phyloP scores from a whole-genome alignment of 1,140 invertebrate genomes.

The Dinothrombium tinctorium region DNA sequence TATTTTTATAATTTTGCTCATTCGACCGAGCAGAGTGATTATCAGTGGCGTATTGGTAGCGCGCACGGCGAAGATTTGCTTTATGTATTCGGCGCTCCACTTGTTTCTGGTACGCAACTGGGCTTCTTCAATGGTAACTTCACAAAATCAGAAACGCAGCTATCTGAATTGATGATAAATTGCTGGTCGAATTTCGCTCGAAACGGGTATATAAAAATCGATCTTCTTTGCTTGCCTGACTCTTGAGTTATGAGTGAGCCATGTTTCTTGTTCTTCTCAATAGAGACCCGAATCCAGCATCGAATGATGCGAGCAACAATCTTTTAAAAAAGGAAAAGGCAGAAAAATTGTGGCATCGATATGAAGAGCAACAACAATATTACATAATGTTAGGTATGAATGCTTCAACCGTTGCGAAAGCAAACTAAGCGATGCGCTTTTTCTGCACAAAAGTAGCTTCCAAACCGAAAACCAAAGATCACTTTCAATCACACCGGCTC shows the following conservation, averaged over 20 bases:
- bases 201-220: slow-evolving; percentile 22
- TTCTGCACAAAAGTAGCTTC: no score
- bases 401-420: no score
- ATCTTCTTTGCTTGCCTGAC: no score
- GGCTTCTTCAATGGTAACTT: slow-evolving; percentile 27
- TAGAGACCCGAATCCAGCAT: no score
- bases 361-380: no score
- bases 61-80: slow-evolving; percentile 71
- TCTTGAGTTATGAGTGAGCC: no score
- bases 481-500: slow-evolving; percentile 74
- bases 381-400: no score
- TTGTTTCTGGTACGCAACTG: slow-evolving; percentile 42
- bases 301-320: no score
- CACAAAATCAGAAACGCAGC: neutral
- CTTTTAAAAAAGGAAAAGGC: no score
- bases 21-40: neutral
- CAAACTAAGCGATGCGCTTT: no score
- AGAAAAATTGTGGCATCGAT: no score
- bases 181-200: slow-evolving; percentile 29
- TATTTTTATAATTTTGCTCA: slow-evolving; percentile 1
- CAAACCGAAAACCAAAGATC: slow-evolving; percentile 58
- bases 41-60: slow-evolving; percentile 37
- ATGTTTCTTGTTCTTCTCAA: no score
- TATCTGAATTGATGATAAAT: slow-evolving; percentile 38
- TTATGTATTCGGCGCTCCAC: slow-evolving; percentile 68